Conservation (phyloP, 2,888 invertebrate species). For the Tenthredo notha region DNA sequence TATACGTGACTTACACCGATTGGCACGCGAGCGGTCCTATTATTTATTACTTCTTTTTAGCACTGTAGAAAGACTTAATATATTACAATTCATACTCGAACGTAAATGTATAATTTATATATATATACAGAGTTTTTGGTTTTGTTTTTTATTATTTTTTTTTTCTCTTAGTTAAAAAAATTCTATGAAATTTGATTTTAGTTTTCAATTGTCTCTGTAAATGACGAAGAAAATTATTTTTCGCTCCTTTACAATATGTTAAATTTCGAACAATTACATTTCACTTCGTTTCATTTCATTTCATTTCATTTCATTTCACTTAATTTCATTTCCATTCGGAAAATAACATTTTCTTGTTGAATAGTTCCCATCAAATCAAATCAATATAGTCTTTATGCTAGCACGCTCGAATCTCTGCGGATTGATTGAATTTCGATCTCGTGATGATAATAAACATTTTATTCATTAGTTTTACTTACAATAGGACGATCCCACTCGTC, state of each 20-base stretch:
- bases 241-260: not conserved
- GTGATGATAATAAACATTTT: not conserved
- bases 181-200: slow-evolving; percentile 32
- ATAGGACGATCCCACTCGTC: slow-evolving; percentile 8
- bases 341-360: not conserved
- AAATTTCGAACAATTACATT: not conserved
- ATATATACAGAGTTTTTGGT: slow-evolving; percentile 15
- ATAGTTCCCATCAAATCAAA: not conserved
- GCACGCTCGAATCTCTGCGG: not conserved
- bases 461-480: not conserved
- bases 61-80: slow-evolving; percentile 48
- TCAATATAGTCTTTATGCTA: slow-evolving; percentile 24
- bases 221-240: slow-evolving; percentile 21
- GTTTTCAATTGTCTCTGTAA: slow-evolving; percentile 19
- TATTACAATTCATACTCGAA: slow-evolving; percentile 49
- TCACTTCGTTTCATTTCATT: not conserved
- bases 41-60: slow-evolving; percentile 46
- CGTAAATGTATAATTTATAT: slow-evolving; percentile 34
- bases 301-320: not conserved
- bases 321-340: not conserved
- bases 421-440: slow-evolving; percentile 8
- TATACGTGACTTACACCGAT: slow-evolving; percentile 24
- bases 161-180: slow-evolving; percentile 27
- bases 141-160: not conserved
- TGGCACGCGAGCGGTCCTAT: slow-evolving; percentile 44